Percentiles rank a stretch among this genome's conserved stretches.
phyloP scores from a whole-genome alignment of 2,888 invertebrate genomes.

The Subacronicta megacephala region DNA sequence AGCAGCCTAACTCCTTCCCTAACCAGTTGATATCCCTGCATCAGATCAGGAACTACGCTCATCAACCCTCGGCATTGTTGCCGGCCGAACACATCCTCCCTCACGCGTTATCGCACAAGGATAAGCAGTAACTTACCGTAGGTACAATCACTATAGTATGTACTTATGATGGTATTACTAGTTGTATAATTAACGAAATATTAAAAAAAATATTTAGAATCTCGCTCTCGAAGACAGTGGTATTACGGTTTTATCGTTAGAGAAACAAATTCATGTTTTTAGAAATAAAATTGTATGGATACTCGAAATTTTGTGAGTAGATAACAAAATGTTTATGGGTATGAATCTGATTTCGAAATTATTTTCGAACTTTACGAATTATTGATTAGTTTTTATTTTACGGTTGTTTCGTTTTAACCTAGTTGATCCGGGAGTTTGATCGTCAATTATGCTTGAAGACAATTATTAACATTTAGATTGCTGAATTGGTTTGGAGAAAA shows the following conservation, averaged over 20 bases:
- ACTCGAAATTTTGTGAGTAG: slow-evolving; percentile 84
- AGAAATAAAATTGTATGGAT: slow-evolving; percentile 82
- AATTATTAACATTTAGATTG: slow-evolving; percentile 32
- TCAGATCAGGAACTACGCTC: slow-evolving; percentile 98
- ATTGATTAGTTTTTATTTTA: slow-evolving; percentile 60
- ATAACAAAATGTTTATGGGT: slow-evolving; percentile 76
- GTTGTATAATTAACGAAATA: slow-evolving; percentile 83
- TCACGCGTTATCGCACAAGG: slow-evolving; percentile 87
- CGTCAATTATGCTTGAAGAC: slow-evolving; percentile 48
- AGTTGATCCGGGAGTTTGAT: slow-evolving; percentile 57
- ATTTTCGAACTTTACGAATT: slow-evolving; percentile 51
- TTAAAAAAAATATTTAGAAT: slow-evolving; percentile 85
- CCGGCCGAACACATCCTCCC: slow-evolving; percentile 91
- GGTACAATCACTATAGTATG: slow-evolving; percentile 77
- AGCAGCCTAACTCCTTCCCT: slow-evolving; percentile 93
- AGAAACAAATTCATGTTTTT: slow-evolving; percentile 83
- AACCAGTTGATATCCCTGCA: slow-evolving; percentile 98
- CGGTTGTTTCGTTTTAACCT: slow-evolving; percentile 36
- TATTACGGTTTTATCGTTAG: slow-evolving; percentile 83
- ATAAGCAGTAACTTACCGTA: slow-evolving; percentile 84
- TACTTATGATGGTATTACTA: slow-evolving; percentile 89
- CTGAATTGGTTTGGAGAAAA: slow-evolving; percentile 53
- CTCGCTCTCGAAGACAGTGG: slow-evolving; percentile 86
- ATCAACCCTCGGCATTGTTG: slow-evolving; percentile 95
- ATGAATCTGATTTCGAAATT: slow-evolving; percentile 76